Evolutionary conservation across 2,113 vertebrate genomes (phyloP), one percentile per base, ranked within the genome.

Genomic region (Grantiella picta): DNA sequence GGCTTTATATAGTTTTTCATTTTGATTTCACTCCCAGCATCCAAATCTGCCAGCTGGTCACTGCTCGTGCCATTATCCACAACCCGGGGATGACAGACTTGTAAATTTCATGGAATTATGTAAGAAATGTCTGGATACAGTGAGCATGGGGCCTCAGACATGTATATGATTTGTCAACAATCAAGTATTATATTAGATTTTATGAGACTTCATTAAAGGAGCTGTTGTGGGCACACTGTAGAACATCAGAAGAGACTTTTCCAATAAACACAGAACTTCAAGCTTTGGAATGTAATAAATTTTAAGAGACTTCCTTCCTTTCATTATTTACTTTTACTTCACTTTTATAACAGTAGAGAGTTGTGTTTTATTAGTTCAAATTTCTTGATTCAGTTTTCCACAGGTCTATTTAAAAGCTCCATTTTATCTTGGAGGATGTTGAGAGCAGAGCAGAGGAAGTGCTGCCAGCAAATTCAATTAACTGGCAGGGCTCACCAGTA

Each of bases 281-380:
- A 97, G 97, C 98, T 98, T 98, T 98, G 98, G 98, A 99, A 99
- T 98, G 98, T 97, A 98, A 97, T 99, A 99, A 99, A 99, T 98
- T 99, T 99, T 98, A 99, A 99, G 98, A 98, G 98, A 98, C 97
- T 98, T 98, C 98, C 98, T 98, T 98, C 98, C 98, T 98, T 98
- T 98, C 98, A 98, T 98, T 98, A 98, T 98, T 98, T 98, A 98
- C 98, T 98, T 98, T 98, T 98, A 97, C 96, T 98, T 97, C 95
- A 97, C 96, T 97, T 98, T 98, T 98, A 97, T 98, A 98, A 97
- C 97, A 97, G 97, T 97, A 98, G 94, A 98, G 97, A 98, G 95
- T 97, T 97, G 97, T 97, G 96, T 98, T 98, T 98, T 98, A 98
- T 98, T 98, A 98, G 97, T 98, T 98, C 97, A 98, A 94, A 98